Conservation (phyloP, 2,113 vertebrate species). For the Acrocephalus arundinaceus region DNA sequence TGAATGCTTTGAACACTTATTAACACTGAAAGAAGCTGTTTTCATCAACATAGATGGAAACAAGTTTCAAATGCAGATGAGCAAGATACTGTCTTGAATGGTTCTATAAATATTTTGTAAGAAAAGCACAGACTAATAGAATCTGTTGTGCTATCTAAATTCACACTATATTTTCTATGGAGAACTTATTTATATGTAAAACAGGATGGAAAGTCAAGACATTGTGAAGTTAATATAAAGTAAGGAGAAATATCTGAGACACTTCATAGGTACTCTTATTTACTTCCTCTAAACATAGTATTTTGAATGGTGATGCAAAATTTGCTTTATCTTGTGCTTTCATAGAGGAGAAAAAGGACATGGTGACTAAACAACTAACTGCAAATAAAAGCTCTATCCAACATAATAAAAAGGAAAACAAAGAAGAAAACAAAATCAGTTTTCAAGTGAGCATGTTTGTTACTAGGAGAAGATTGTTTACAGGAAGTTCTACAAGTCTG, state of each 20-base stretch:
- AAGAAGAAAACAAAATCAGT: not conserved
- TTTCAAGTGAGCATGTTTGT: not conserved
- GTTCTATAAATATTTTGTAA: not conserved
- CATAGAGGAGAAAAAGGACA: not conserved
- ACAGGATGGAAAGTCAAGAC: not conserved
- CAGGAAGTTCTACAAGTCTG: not conserved
- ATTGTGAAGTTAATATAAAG: not conserved
- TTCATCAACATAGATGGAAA: not conserved
- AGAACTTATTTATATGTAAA: not conserved
- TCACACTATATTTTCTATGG: not conserved
- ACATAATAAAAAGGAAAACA: not conserved
- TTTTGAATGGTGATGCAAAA: not conserved
- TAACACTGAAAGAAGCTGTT: not conserved
- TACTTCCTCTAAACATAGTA: not conserved
- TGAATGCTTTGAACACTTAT: not conserved
- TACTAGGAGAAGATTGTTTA: not conserved
- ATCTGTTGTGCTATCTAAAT: not conserved
- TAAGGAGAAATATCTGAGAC: not conserved
- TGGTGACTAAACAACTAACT: not conserved
- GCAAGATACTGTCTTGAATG: not conserved
- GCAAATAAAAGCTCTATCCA: not conserved
- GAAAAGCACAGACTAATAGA: not conserved
- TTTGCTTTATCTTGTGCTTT: not conserved
- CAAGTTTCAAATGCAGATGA: not conserved
- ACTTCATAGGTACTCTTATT: not conserved